phyloP scores from a whole-genome alignment of 2,888 invertebrate species.

The Dromius quadrimaculatus region DNA sequence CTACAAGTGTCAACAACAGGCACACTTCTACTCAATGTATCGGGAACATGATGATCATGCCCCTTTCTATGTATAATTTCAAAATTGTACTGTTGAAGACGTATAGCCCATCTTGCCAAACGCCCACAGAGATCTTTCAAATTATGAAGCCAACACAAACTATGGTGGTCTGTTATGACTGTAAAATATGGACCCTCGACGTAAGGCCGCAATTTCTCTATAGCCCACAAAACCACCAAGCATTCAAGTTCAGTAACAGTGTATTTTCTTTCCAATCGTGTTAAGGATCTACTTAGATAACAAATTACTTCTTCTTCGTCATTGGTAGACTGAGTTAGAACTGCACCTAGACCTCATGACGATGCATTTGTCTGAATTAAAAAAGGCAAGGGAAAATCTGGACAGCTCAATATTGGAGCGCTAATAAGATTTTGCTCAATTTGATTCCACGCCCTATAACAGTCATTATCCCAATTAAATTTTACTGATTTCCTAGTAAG shows the following conservation, averaged over 20 bases:
- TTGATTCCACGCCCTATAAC: background rate
- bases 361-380: slow-evolving; percentile 21
- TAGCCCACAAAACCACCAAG: background rate
- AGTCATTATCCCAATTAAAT: background rate
- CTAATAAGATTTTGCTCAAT: background rate
- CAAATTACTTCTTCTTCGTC: background rate
- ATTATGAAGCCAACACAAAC: background rate
- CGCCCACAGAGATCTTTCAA: background rate
- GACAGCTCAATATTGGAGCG: slow-evolving; percentile 29
- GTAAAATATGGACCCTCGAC: background rate
- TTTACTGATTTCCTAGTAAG: background rate
- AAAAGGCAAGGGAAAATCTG: slow-evolving; percentile 12
- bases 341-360: slow-evolving; percentile 16
- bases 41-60: background rate
- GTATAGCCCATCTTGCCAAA: background rate
- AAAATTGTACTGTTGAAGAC: background rate
- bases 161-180: background rate
- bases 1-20: background rate
- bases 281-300: background rate
- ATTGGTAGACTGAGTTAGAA: background rate
- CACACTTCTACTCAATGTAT: background rate
- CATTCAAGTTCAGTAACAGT: background rate
- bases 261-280: background rate
- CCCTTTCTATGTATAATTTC: background rate
- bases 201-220: background rate